These are phyloP conservation scores for Ctenochaetus hawaiiensis DNA, from an alignment of 2,797 vertebrate genomes.

Conservation along the genomic window DNA sequence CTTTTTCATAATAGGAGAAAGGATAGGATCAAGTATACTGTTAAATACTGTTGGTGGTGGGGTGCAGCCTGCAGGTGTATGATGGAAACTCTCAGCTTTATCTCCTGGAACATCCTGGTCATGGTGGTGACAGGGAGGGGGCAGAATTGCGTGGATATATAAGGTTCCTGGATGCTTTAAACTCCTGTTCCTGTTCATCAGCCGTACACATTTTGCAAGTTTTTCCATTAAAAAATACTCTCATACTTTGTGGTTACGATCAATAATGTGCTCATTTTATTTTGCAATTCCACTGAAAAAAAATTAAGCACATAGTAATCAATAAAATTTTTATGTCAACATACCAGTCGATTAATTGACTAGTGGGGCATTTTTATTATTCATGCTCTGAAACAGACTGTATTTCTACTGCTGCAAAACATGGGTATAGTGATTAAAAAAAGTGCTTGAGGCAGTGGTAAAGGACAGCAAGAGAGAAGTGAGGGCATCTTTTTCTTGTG, in stretches of 20 bases:
- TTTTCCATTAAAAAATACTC: too few species aligned
- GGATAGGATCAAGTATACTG: neutral
- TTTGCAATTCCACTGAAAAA: neutral
- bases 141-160: too few species aligned
- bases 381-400: neutral
- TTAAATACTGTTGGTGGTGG: neutral
- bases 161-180: too few species aligned
- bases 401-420: constrained; percentile 4
- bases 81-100: constrained; percentile 2
- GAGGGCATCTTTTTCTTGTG: constrained; percentile 11
- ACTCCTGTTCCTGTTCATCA: too few species aligned
- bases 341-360: neutral
- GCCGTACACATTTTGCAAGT: too few species aligned
- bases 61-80: constrained; percentile 7
- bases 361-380: neutral
- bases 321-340: neutral
- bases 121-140: neutral
- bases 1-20: neutral
- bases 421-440: neutral
- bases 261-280: too few species aligned
- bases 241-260: too few species aligned
- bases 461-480: constrained; percentile 4
- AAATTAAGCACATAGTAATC: neutral
- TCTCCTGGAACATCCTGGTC: constrained; percentile 8
- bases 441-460: neutral